These are phyloP conservation scores for Ophion ellenae DNA, from an alignment of 2,888 invertebrate genomes.

Conservation along the genomic window DNA sequence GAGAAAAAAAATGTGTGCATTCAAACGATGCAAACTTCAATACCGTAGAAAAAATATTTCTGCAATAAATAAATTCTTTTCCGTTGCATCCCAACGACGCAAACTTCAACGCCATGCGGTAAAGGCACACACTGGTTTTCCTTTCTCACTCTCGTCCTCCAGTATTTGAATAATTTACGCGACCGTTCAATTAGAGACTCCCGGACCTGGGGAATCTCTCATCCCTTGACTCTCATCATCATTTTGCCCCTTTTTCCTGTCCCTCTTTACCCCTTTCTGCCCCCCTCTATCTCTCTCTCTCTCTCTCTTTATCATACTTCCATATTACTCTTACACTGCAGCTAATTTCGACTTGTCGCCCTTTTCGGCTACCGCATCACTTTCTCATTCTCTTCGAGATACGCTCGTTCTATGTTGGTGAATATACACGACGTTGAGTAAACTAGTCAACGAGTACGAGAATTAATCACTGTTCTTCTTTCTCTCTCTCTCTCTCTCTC, in stretches of 20 bases:
- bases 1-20: no score
- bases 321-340: conserved; percentile 27
- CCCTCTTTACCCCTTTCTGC: conserved; percentile 24
- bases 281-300: conserved; percentile 9
- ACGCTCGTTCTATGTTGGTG: neutral
- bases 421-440: conserved; percentile 20
- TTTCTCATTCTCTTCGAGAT: conserved; percentile 37
- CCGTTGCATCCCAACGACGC: no score
- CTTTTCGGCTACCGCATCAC: conserved; percentile 51
- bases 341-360: conserved; percentile 57
- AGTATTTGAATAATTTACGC: conserved; percentile 68
- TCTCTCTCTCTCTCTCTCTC: neutral
- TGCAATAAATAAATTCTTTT: no score
- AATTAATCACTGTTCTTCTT: conserved; percentile 43
- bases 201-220: conserved; percentile 42
- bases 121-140: conserved; percentile 22
- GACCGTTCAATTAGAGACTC: conserved; percentile 68
- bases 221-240: conserved; percentile 27
- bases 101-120: neutral
- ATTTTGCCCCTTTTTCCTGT: conserved; percentile 4
- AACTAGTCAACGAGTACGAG: conserved; percentile 54
- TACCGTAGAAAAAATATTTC: no score
- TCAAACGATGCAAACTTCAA: no score
- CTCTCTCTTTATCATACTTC: neutral
- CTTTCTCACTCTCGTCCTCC: conserved; percentile 19